Conservation (phyloP, 2,113 vertebrate genomes). For the Abramis brama region DNA sequence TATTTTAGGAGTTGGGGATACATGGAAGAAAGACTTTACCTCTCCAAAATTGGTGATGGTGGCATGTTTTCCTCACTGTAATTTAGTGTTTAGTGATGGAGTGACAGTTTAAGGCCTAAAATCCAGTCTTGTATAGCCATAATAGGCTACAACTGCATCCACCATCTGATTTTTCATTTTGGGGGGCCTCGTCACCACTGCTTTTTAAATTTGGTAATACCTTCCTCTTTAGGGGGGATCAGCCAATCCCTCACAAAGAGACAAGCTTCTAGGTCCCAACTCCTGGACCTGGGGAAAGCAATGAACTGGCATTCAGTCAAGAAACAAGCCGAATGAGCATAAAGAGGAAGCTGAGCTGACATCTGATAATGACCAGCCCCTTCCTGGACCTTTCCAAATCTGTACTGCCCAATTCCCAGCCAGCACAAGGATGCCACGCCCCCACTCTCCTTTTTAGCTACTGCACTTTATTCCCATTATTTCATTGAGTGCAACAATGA, state of each 20-base stretch:
- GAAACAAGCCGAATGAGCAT: background rate
- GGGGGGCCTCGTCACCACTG: background rate
- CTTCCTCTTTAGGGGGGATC: background rate
- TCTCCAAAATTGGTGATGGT: background rate
- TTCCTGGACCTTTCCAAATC: background rate
- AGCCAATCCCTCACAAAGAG: background rate
- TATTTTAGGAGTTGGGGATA: background rate
- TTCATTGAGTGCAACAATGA: background rate
- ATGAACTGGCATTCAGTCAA: background rate
- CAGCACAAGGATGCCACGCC: background rate
- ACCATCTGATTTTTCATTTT: background rate
- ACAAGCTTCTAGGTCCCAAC: background rate
- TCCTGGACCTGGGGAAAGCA: background rate
- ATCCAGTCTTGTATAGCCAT: background rate
- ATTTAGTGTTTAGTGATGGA: background rate
- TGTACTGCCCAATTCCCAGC: background rate
- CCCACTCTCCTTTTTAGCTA: background rate
- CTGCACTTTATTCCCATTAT: conserved; percentile 23
- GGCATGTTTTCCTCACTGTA: background rate
- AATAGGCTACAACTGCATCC: background rate
- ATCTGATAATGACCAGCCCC: background rate
- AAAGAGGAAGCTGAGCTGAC: background rate
- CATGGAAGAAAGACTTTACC: background rate
- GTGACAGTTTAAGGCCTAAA: background rate
- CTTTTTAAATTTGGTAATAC: background rate